Evolutionary conservation across 1,140 invertebrate genomes (phyloP).

Genomic region (Scaptomyza montana): DNA sequence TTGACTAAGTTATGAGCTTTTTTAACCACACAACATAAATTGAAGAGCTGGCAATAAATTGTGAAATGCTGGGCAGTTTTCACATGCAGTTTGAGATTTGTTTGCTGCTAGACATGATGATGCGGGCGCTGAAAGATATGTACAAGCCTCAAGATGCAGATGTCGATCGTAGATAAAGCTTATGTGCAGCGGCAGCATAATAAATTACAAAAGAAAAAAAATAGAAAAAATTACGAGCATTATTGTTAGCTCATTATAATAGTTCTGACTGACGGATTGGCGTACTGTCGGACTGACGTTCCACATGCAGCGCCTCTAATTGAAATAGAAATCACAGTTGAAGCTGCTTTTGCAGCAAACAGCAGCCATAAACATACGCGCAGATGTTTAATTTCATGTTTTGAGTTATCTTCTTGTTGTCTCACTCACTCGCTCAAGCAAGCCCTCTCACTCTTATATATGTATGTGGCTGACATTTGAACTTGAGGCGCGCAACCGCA

Average conservation of each 20-base stretch:
- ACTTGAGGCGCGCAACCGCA: conserved; percentile 72
- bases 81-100: conserved; percentile 47
- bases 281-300: conserved; percentile 27
- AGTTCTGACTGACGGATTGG: conserved; percentile 29
- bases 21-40: conserved; percentile 52
- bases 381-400: conserved; percentile 74
- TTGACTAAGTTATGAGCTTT: not conserved
- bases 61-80: conserved; percentile 44
- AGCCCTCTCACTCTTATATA: not conserved
- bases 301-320: conserved; percentile 65
- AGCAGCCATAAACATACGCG: conserved; percentile 29
- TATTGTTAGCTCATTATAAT: conserved; percentile 72
- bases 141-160: conserved; percentile 12
- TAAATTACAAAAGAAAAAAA: conserved; percentile 34
- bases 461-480: conserved; percentile 64
- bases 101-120: conserved; percentile 19
- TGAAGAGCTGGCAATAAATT: conserved; percentile 64
- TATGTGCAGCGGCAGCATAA: conserved; percentile 47
- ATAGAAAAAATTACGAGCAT: conserved; percentile 65
- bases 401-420: conserved; percentile 59
- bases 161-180: conserved; percentile 41
- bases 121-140: conserved; percentile 44
- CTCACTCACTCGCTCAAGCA: not conserved
- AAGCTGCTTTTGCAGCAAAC: conserved; percentile 4
- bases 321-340: conserved; percentile 69